Conservation (phyloP, 2,113 vertebrate genomes). For the Albula goreensis region DNA sequence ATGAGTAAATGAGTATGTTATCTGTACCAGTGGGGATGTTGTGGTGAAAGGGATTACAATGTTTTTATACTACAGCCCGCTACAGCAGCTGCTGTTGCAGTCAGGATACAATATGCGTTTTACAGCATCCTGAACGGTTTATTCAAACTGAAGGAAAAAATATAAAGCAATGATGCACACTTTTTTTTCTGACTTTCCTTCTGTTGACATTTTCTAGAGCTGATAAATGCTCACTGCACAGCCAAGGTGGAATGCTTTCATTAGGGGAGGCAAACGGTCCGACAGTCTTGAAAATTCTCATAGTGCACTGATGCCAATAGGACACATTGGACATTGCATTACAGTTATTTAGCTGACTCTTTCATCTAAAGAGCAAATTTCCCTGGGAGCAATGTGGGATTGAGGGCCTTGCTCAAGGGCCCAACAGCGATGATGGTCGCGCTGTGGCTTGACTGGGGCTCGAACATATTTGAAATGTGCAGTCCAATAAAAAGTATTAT, state of each 20-base stretch:
- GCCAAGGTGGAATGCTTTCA: neutral
- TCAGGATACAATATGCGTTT: neutral
- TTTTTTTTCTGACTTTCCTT: neutral
- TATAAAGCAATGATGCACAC: neutral
- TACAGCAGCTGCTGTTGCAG: too few species aligned
- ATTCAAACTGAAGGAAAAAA: neutral
- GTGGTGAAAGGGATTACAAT: too few species aligned
- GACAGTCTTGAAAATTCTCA: constrained; percentile 18
- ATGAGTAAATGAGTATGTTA: too few species aligned
- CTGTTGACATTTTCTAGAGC: neutral
- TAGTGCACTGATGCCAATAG: constrained; percentile 4
- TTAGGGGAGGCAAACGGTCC: constrained; percentile 29
- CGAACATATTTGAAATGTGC: too few species aligned
- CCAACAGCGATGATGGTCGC: neutral
- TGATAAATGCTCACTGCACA: neutral
- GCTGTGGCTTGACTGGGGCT: too few species aligned
- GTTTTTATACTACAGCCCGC: too few species aligned
- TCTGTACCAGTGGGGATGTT: too few species aligned
- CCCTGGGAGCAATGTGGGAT: too few species aligned
- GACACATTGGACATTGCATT: constrained; percentile 27
- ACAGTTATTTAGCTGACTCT: too few species aligned
- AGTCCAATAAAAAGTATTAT: too few species aligned
- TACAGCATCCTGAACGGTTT: neutral
- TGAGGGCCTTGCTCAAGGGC: too few species aligned
- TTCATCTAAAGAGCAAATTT: neutral